Evolutionary conservation across 2,113 vertebrate genomes (phyloP), one percentile per base, ranked within the genome.

Genomic region (Gallinago media): DNA sequence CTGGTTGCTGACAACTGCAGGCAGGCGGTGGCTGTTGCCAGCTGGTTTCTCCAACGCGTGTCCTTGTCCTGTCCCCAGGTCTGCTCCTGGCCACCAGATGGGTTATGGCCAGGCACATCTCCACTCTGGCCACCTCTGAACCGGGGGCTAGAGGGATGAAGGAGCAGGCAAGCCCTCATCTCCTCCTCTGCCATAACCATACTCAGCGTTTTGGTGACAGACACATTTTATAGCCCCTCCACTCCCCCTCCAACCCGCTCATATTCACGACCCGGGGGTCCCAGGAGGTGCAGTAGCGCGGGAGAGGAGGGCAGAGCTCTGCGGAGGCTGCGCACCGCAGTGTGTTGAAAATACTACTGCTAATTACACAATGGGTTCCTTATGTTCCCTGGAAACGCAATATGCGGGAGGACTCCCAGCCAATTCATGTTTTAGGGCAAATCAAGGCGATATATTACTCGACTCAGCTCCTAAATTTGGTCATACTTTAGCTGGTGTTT

Each of bases 281-380:
- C 73, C 56, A 8, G 32, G 93, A 62, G 85, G 55, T 87, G 90
- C 93, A 73, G 94, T 90, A 97, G 86, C 79, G 7, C 4, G 0
- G 71, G 65, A 92, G 55, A 85, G 78, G 50, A 88, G 83, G 67
- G 79, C 82, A 94, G 78, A 94, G 87, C 82, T 6, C 16, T 2
- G 4, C 9, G 15, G 78, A 83, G 84, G 71, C 89, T 58, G 70
- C 4, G 2, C 71, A 47, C 50, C 4, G 10, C 88, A 44, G 77
- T 0, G 26, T 63, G 75, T 50, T 94, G 90, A 93, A 94, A 97
- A 94, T 89, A 46, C 77, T 8, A 68, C 84, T 21, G 21, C 86
- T 96, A 97, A 97, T 97, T 96, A 84, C 81, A 92, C 90, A 94
- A 97, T 96, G 78, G 71, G 58, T 94, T 97, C 97, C 97, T 96